Conservation (phyloP, 2,113 vertebrate species). For the Anguilla rostrata region DNA sequence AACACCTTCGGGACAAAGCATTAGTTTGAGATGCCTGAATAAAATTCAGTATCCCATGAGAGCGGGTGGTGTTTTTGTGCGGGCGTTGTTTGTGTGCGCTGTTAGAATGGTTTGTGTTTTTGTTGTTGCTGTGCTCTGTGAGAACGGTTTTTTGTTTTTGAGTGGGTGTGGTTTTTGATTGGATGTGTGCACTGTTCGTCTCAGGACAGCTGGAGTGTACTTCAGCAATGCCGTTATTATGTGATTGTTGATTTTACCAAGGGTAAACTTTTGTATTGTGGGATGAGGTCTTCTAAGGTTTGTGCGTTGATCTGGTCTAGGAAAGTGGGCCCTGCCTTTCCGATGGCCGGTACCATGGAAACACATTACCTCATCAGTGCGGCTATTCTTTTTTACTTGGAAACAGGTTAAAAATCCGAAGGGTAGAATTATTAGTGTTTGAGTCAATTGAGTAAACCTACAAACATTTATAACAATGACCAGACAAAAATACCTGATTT, state of each 20-base stretch:
- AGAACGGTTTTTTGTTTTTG: background rate
- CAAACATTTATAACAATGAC: no score
- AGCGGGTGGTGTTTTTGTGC: background rate
- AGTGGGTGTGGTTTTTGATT: background rate
- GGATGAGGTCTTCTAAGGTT: background rate
- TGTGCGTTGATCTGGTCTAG: background rate
- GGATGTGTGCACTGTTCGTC: no score
- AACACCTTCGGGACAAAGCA: constrained; percentile 6
- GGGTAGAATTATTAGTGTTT: background rate
- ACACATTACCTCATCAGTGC: no score
- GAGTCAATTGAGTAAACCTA: no score
- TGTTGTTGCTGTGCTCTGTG: accelerated
- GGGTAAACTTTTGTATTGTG: background rate
- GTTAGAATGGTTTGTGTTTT: accelerated
- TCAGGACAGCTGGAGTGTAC: background rate
- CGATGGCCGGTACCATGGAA: no score
- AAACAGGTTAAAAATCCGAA: background rate
- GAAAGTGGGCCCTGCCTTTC: no score
- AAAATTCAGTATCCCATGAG: constrained; percentile 27
- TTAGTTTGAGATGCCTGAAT: constrained; percentile 34
- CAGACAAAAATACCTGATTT: no score
- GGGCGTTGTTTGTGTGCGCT: background rate
- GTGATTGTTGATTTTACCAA: no score
- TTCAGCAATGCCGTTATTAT: no score
- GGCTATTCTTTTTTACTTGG: background rate